phyloP scores from a whole-genome alignment of 2,113 vertebrate genomes.

The Eolophus roseicapilla region DNA sequence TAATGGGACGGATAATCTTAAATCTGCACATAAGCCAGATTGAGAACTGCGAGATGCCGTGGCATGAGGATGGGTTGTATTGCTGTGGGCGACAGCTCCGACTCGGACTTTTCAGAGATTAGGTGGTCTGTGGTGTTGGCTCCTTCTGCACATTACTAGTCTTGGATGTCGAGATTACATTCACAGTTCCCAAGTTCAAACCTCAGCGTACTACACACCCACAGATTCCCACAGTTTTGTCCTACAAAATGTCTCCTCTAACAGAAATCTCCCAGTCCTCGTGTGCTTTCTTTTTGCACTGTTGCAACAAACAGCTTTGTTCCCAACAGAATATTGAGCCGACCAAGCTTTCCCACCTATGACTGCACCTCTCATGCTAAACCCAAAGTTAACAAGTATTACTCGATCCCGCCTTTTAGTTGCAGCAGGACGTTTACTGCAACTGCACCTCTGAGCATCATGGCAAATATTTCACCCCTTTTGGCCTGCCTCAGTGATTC shows the following conservation, averaged over 20 bases:
- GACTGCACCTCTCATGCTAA: not conserved
- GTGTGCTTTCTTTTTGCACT: not conserved
- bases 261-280: not conserved
- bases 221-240: conserved; percentile 36
- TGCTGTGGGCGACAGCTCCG: not conserved
- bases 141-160: not conserved
- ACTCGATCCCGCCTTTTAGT: not conserved
- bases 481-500: not conserved
- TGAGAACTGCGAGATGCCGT: not conserved
- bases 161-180: not conserved
- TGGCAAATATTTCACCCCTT: not conserved
- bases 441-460: not conserved
- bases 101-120: not conserved
- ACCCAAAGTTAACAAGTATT: not conserved
- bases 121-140: conserved; percentile 26
- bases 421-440: rapidly evolving
- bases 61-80: not conserved
- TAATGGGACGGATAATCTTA: not conserved
- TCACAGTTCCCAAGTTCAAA: conserved; percentile 22
- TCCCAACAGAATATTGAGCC: not conserved
- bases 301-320: not conserved
- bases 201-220: conserved; percentile 27
- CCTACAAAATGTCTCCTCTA: not conserved
- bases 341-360: not conserved
- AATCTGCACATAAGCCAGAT: not conserved